Evolutionary conservation across 2,113 vertebrate species (phyloP), one percentile per base, ranked within the genome.

Genomic region (Oenanthe oenanthe): DNA sequence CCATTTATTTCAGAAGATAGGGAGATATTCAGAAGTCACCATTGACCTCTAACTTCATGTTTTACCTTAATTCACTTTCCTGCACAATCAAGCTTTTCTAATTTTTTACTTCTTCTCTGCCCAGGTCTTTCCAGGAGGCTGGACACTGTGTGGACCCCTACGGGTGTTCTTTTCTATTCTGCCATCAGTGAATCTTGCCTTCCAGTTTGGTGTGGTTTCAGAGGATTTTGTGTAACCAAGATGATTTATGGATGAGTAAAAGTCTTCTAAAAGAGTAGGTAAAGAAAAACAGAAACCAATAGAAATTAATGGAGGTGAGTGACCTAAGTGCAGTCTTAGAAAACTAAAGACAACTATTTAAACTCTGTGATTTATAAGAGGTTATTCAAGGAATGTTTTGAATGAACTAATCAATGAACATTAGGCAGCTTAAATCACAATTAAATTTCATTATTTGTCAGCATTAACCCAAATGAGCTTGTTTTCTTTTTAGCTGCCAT

Each of bases 401-500:
- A 80, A 74, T 58, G 13, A 63, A 48, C 24, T 40, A 81, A 89
- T 95, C 75, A 92, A 92, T 88, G 50, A 85, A 68, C n/a, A 83
- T 81, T 60, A 85, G 7, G 36, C 75, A 72, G 56, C 25, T 85
- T 79, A 88, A 93, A 72, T 72, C 40, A 50, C 32, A 68, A 65
- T 85, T 88, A 85, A 89, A 82, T 88, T 93, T 54, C 34, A 57
- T 89, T 88, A 78, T 85, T 85, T 82, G 53, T 72, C 66, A 85
- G 26, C 34, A 79, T 90, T 88, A 83, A 72, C 45, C 19, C n/a
- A 72, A 88, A 92, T 0, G 0, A 92, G 9, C 26, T 88, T 93
- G 45, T 88, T 95, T 94, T 85, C 48, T 36, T 85, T 76, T 82
- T 53, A 93, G 47, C 42, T 85, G 28, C 31, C 25, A 60, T 57